These are phyloP conservation scores for Chaitophorus viminalis DNA, from an alignment of 2,888 invertebrate genomes.

Conservation along the genomic window DNA sequence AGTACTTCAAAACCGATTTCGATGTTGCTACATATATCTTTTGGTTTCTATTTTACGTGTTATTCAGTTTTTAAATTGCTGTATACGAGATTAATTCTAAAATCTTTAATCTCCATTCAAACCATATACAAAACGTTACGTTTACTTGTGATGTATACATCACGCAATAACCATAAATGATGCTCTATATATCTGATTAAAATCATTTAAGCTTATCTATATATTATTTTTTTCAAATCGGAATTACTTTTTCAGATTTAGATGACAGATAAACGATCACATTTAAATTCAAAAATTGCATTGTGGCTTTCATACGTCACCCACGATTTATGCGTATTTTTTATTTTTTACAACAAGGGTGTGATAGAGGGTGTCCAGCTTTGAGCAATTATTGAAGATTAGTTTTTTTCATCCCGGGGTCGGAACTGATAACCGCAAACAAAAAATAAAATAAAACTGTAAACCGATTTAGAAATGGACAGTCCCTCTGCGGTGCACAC, in stretches of 20 bases:
- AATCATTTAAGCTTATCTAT: conserved; percentile 57
- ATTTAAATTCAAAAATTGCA: conserved; percentile 58
- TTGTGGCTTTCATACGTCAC: conserved; percentile 56
- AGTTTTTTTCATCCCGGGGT: conserved; percentile 49
- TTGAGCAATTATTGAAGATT: conserved; percentile 62
- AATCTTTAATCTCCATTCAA: conserved; percentile 13
- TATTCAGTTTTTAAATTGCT: neutral
- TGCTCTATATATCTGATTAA: conserved; percentile 27
- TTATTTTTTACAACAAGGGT: conserved; percentile 57
- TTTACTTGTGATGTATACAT: neutral
- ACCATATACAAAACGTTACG: neutral
- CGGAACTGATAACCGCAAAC: conserved; percentile 59
- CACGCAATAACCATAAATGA: conserved; percentile 46
- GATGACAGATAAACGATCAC: conserved; percentile 56
- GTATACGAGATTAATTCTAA: conserved; percentile 11
- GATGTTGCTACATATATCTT: no score
- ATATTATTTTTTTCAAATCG: conserved; percentile 58
- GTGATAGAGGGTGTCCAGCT: conserved; percentile 62
- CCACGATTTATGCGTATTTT: conserved; percentile 61
- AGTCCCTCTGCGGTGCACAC: conserved; percentile 50
- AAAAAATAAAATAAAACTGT: conserved; percentile 56
- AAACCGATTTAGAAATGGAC: conserved; percentile 61
- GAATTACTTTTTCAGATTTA: conserved; percentile 61
- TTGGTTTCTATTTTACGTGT: no score
- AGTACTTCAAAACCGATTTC: no score